Conservation (phyloP, 2,113 vertebrate genomes). For the Podilymbus podiceps region DNA sequence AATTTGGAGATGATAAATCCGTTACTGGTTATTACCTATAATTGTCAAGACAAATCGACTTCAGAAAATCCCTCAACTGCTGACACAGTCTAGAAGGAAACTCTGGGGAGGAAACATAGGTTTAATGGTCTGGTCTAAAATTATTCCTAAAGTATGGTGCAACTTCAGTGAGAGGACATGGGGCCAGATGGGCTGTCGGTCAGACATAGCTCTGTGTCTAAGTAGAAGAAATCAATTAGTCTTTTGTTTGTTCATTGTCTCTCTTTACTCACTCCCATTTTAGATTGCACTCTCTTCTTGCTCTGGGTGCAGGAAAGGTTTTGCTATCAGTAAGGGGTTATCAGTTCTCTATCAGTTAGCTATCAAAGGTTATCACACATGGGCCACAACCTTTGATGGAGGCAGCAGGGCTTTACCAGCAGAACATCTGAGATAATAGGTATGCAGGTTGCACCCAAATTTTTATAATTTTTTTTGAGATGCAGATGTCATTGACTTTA, state of each 20-base stretch:
- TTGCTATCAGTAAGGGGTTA: background rate
- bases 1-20: background rate
- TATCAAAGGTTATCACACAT: background rate
- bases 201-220: background rate
- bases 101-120: background rate
- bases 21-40: background rate
- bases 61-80: background rate
- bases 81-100: background rate
- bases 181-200: background rate
- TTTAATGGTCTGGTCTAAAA: background rate
- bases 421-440: background rate
- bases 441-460: background rate
- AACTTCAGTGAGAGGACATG: background rate
- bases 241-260: slow-evolving; percentile 2
- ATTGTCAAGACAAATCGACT: background rate
- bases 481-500: background rate
- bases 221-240: background rate
- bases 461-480: background rate
- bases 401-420: background rate
- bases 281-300: background rate
- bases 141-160: background rate
- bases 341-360: background rate
- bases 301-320: background rate
- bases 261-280: background rate
- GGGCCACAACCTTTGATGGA: background rate